Percentiles rank a stretch among this genome's conserved stretches.
Evolutionary conservation across 1,140 invertebrate genomes (phyloP).

Genomic region (Globodera ellingtonae): DNA sequence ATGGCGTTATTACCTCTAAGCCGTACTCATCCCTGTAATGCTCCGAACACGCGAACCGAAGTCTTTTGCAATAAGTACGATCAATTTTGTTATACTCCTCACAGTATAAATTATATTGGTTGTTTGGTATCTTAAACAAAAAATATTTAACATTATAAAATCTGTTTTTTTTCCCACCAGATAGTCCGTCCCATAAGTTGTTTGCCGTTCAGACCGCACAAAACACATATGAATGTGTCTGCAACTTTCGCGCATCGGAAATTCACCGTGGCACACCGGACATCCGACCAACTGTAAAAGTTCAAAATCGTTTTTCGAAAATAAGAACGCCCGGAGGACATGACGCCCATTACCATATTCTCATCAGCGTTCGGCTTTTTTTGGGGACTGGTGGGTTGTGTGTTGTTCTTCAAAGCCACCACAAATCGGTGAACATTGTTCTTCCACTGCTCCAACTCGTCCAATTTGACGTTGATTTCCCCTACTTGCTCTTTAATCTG

Average conservation of each 20-base stretch:
- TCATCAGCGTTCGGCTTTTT: conserved; percentile 26
- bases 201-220: conserved; percentile 86
- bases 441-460: conserved; percentile 35
- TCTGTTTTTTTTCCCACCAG: conserved; percentile 10
- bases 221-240: conserved; percentile 68
- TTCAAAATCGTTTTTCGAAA: neutral
- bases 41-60: conserved; percentile 93
- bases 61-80: conserved; percentile 91
- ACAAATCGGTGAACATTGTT: conserved; percentile 22
- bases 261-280: conserved; percentile 49
- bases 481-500: conserved; percentile 21
- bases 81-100: conserved; percentile 85
- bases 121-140: conserved; percentile 42
- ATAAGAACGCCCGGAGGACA: neutral
- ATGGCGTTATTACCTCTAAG: conserved; percentile 33
- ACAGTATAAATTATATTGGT: conserved; percentile 80
- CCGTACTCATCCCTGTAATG: conserved; percentile 85
- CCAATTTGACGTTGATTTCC: conserved; percentile 27
- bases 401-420: conserved; percentile 7
- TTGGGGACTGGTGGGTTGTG: neutral
- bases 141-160: neutral
- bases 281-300: conserved; percentile 47
- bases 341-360: conserved; percentile 19
- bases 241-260: conserved; percentile 24
- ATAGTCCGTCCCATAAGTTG: conserved; percentile 81